Percentiles rank a stretch among this genome's conserved stretches.
These are phyloP conservation scores for Phoenicopterus ruber DNA, from an alignment of 2,113 vertebrate genomes.

Conservation along the genomic window DNA sequence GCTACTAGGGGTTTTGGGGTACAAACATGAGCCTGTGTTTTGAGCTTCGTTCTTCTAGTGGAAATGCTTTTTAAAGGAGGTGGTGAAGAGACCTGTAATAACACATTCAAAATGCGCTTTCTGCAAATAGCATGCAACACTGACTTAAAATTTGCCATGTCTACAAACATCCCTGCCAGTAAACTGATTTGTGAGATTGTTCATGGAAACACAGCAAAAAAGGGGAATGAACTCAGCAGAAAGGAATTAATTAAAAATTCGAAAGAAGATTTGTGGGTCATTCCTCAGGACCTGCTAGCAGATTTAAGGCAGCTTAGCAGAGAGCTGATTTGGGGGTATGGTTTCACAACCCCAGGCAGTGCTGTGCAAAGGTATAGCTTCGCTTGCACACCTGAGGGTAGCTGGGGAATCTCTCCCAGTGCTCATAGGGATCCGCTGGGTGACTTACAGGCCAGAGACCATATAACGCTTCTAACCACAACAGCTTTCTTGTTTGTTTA, in stretches of 20 bases:
- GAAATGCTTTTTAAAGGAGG: background rate
- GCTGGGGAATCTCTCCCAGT: background rate
- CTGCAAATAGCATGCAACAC: conserved; percentile 34
- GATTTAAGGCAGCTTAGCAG: background rate
- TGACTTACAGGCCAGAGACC: background rate
- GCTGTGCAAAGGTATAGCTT: background rate
- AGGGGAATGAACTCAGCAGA: conserved; percentile 42
- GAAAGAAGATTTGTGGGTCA: conserved; percentile 16
- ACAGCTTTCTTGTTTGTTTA: background rate
- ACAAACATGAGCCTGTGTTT: background rate
- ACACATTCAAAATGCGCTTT: conserved; percentile 23
- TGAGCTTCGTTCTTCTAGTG: background rate
- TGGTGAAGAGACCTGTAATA: background rate
- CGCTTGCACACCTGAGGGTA: background rate
- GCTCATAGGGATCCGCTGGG: background rate
- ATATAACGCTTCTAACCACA: background rate
- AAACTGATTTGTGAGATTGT: conserved; percentile 59
- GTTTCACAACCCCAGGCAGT: background rate
- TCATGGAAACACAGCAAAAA: conserved; percentile 56
- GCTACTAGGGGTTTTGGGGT: background rate
- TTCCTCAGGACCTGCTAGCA: conserved; percentile 8
- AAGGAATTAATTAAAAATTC: conserved; percentile 47
- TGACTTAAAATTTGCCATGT: conserved; percentile 54
- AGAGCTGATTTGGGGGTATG: background rate
- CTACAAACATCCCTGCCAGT: conserved; percentile 36